Conservation (phyloP, 2,888 invertebrate genomes). For the Bedellia somnulentella region DNA sequence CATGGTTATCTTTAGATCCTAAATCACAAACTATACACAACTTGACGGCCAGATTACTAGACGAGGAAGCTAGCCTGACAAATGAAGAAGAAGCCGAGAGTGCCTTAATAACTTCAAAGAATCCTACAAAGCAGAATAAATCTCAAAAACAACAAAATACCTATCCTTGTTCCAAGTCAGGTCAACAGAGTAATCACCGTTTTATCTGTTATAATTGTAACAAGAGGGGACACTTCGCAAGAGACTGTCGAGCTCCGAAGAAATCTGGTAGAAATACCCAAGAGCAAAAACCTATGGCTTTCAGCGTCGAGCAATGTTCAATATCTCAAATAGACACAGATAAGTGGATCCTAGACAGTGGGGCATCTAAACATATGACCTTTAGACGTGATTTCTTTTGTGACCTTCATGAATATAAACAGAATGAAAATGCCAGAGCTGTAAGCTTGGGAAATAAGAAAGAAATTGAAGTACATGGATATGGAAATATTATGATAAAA, state of each 20-base stretch:
- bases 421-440: no score
- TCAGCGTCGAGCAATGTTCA: no score
- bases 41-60: conserved; percentile 13
- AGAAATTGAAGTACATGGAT: no score
- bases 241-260: conserved; percentile 11
- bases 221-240: conserved; percentile 14
- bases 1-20: conserved; percentile 14
- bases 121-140: no score
- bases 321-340: no score
- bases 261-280: conserved; percentile 7
- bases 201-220: conserved; percentile 15
- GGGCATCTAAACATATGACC: conserved; percentile 15
- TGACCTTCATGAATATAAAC: no score
- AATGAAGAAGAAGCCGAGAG: conserved; percentile 11
- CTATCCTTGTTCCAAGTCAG: not conserved
- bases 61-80: conserved; percentile 9
- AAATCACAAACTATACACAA: conserved; percentile 10
- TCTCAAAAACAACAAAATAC: not conserved
- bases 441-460: no score
- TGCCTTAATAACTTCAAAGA: no score
- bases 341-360: conserved; percentile 15
- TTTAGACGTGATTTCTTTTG: no score
- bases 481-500: no score
- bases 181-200: conserved; percentile 9
- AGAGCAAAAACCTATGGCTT: conserved; percentile 5